Conservation (phyloP, 2,888 invertebrate species). For the Drosophila anomelani region DNA sequence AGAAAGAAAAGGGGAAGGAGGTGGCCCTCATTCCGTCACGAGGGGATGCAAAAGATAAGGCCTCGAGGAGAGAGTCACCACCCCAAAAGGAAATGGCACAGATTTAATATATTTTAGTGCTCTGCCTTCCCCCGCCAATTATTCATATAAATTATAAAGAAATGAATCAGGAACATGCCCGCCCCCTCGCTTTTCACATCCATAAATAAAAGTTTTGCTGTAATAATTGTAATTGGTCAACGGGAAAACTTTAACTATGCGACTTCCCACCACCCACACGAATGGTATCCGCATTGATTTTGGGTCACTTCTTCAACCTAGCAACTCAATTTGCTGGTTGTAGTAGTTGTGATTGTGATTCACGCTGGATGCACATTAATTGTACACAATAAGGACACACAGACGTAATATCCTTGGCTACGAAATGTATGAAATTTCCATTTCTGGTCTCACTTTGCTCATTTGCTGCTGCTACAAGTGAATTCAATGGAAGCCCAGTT, state of each 20-base stretch:
- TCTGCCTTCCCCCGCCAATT: slow-evolving; percentile 50
- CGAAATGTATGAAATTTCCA: slow-evolving; percentile 71
- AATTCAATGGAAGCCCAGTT: slow-evolving; percentile 67
- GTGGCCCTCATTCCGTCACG: background rate
- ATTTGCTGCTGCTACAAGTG: slow-evolving; percentile 52
- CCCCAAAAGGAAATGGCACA: slow-evolving; percentile 34
- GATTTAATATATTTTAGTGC: slow-evolving; percentile 66
- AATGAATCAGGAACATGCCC: slow-evolving; percentile 59
- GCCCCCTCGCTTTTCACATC: slow-evolving; percentile 19
- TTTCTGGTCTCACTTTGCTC: slow-evolving; percentile 53
- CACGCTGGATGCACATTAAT: slow-evolving; percentile 78
- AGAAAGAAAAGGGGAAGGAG: background rate
- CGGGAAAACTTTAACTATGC: slow-evolving; percentile 50
- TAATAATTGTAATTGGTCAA: slow-evolving; percentile 76
- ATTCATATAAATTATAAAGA: slow-evolving; percentile 72
- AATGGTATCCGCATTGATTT: slow-evolving; percentile 44
- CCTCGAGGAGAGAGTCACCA: slow-evolving; percentile 7
- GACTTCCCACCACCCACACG: slow-evolving; percentile 30
- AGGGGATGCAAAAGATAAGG: slow-evolving; percentile 34
- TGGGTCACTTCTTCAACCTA: slow-evolving; percentile 62
- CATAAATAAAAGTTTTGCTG: slow-evolving; percentile 72
- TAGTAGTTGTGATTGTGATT: slow-evolving; percentile 59
- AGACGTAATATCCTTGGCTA: slow-evolving; percentile 67
- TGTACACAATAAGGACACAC: slow-evolving; percentile 60
- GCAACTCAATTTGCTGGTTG: slow-evolving; percentile 55